phyloP scores from a whole-genome alignment of 2,888 invertebrate species.

The Gari tellinella region DNA sequence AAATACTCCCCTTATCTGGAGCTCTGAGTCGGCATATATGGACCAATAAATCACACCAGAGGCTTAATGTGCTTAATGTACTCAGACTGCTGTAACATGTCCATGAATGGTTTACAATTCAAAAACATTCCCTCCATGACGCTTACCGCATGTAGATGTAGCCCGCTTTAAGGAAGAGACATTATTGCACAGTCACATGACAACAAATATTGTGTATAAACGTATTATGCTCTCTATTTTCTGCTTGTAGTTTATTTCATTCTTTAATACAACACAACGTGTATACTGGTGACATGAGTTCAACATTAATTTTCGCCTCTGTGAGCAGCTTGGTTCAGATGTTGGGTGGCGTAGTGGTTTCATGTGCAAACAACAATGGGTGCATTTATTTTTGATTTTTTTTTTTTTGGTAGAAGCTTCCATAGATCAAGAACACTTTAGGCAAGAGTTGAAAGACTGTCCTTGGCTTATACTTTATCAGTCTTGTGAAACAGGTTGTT shows the following conservation, averaged over 20 bases:
- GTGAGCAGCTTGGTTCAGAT: slow-evolving; percentile 39
- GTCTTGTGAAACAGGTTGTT: too few species aligned
- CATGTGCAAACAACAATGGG: neutral
- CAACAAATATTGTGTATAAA: slow-evolving; percentile 68
- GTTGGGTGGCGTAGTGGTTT: slow-evolving; percentile 13
- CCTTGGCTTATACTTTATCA: too few species aligned
- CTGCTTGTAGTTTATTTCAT: slow-evolving; percentile 67
- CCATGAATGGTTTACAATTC: neutral
- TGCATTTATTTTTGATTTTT: too few species aligned
- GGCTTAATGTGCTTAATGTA: too few species aligned
- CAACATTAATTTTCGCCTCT: slow-evolving; percentile 41
- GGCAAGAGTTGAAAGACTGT: too few species aligned
- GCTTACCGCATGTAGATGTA: slow-evolving; percentile 82
- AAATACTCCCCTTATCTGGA: too few species aligned
- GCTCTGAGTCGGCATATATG: too few species aligned
- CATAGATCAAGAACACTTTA: too few species aligned
- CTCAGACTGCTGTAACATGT: slow-evolving; percentile 3
- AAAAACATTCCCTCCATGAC: slow-evolving; percentile 43
- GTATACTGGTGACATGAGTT: slow-evolving; percentile 63
- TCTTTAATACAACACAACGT: slow-evolving; percentile 63
- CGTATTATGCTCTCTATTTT: slow-evolving; percentile 65
- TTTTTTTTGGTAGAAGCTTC: too few species aligned
- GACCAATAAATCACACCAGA: too few species aligned
- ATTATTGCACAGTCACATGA: slow-evolving; percentile 84
- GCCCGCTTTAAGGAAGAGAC: slow-evolving; percentile 65